Conservation (phyloP, 2,113 vertebrate genomes). For the Lagenorhynchus albirostris region DNA sequence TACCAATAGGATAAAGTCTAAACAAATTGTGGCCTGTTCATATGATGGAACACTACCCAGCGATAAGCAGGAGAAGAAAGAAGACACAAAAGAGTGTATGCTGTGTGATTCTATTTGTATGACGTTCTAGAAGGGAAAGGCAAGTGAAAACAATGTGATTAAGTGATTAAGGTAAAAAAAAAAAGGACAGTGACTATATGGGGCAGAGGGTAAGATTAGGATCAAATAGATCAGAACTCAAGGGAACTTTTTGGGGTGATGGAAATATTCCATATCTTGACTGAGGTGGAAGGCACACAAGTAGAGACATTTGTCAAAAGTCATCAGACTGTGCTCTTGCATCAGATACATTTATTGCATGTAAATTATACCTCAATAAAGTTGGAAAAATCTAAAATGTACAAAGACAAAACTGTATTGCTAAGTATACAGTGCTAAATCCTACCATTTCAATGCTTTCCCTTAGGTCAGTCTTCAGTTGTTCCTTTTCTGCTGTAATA, state of each 20-base stretch:
- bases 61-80: not conserved
- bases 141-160: not conserved
- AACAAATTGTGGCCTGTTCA: not conserved
- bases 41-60: not conserved
- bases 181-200: not conserved
- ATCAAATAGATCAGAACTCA: not conserved
- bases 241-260: not conserved
- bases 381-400: not conserved
- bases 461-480: constrained; percentile 54
- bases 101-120: not conserved
- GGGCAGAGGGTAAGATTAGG: not conserved
- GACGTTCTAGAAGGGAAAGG: not conserved
- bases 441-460: constrained; percentile 71
- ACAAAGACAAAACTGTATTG: not conserved
- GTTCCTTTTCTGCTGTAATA: constrained; percentile 61
- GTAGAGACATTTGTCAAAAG: not conserved
- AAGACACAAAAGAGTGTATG: not conserved
- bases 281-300: not conserved
- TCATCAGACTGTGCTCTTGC: not conserved
- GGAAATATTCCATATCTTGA: not conserved
- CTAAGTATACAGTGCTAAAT: not conserved
- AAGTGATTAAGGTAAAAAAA: not conserved
- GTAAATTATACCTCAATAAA: not conserved
- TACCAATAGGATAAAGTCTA: not conserved
- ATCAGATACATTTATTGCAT: not conserved